Base-by-base conservation (phyloP, 2,888 invertebrate genomes). In the Morpho achilles region DNA sequence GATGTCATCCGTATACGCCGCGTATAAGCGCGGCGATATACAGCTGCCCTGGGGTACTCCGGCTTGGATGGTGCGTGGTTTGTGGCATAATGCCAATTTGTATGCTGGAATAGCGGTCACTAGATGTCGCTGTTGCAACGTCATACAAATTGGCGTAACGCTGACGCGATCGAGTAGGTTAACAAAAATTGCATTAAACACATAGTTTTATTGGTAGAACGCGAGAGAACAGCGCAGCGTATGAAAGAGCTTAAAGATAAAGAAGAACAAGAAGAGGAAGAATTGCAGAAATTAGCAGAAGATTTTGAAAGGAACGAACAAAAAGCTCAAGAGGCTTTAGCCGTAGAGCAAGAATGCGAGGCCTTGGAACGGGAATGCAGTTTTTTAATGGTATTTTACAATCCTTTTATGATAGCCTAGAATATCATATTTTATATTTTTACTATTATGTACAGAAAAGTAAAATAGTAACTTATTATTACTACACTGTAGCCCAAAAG, bases 351-450 rank as follows among this genome's bases (percentile, higher is more conserved):
- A 6, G 84, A 87, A 63, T 76, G 75, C 55, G 70, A 75, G 4
- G 69, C 67, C 7, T 69, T 88, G 51, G 84, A 87, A 60, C 69
- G 70, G 22, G 87, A 89, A 68, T 88, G 88, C 60, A 69, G 62
- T 22, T 78, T 87, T 8, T 69, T 90, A 6, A 81, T 75, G 75
- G 89, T 87, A 71, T 10, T 49, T 16, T 23, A 41, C 48, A 51
- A 7, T 23, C 22, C 42, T 39, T 22, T 32, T 43, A 9, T 9
- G 2, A 5, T 9, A 9, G 42, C 9, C 42, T 7, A 8, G 9
- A 9, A 0, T 7, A 4, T 43, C 3, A 43, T 43, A 3, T 43
- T 7, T 43, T 32, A 32, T 5, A 32, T 32, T 9, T 7, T 43
- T n/a, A 4, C 39, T 32, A 5, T 32, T 48, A 9, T 16, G 46